Evolutionary conservation across 2,113 vertebrate genomes (phyloP).

Genomic region (Hoplias malabaricus): DNA sequence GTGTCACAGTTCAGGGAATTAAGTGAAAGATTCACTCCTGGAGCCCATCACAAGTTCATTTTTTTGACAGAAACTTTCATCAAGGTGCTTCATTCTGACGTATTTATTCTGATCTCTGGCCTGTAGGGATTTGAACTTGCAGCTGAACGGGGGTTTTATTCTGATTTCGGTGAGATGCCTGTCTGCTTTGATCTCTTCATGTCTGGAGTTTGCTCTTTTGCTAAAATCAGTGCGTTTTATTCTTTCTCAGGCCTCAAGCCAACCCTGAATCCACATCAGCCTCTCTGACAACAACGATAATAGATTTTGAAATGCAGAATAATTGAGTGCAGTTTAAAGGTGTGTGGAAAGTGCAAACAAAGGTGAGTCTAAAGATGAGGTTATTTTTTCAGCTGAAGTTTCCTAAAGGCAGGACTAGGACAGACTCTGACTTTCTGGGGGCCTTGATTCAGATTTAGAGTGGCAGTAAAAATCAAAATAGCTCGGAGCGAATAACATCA

Average conservation of each 20-base stretch:
- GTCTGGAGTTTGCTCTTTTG: not conserved
- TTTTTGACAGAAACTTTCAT: constrained; percentile 9
- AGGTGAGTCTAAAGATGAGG: not conserved
- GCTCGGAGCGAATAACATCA: too few relatives aligned
- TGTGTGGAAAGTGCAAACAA: constrained; percentile 10
- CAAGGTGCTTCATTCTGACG: constrained; percentile 1
- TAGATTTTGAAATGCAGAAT: not conserved
- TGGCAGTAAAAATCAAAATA: too few relatives aligned
- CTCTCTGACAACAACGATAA: not conserved
- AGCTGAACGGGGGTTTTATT: not conserved
- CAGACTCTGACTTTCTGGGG: not conserved
- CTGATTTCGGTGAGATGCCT: not conserved
- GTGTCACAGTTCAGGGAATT: constrained; percentile 27
- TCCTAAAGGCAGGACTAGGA: not conserved
- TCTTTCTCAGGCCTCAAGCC: not conserved
- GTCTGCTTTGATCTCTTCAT: not conserved
- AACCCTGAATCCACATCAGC: not conserved
- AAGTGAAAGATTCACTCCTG: constrained; percentile 42
- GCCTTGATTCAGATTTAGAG: not conserved
- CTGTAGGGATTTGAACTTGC: not conserved
- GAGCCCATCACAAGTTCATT: constrained; percentile 33
- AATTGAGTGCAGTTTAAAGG: not conserved
- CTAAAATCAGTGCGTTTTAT: constrained; percentile 1
- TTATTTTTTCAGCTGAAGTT: not conserved
- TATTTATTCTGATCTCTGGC: not conserved